Percentiles rank a stretch among this genome's conserved stretches.
Evolutionary conservation across 1,140 invertebrate genomes (phyloP).

Genomic region (Polyergus mexicanus): DNA sequence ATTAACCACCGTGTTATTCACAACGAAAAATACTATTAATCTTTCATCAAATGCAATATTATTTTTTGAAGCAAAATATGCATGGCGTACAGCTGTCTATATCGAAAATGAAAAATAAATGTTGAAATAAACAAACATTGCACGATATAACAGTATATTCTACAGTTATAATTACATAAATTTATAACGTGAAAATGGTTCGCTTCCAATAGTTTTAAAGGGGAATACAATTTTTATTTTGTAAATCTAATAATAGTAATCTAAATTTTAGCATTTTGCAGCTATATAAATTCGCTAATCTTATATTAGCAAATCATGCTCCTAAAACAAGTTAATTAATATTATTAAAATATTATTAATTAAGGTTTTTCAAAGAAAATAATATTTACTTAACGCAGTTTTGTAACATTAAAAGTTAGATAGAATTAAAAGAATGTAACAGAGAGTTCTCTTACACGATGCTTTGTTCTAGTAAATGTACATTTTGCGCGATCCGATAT

Average conservation of each 20-base stretch:
- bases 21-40: background rate
- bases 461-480: slow-evolving; percentile 3
- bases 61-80: slow-evolving; percentile 2
- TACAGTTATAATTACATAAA: background rate
- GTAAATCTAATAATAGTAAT: background rate
- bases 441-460: no score
- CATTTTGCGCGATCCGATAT: background rate
- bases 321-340: background rate
- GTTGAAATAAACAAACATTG: slow-evolving; percentile 11
- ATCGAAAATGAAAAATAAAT: background rate
- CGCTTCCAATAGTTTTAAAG: background rate
- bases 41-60: slow-evolving; percentile 4
- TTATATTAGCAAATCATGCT: background rate
- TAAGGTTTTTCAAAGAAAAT: background rate
- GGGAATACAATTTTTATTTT: background rate
- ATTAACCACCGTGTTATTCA: slow-evolving; percentile 47
- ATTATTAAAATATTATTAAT: slow-evolving; percentile 13
- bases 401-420: background rate
- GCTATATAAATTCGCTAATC: background rate
- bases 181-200: background rate
- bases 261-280: background rate
- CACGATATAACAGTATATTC: background rate
- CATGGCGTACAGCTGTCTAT: background rate
- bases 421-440: slow-evolving; percentile 22
- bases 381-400: background rate